Conservation (phyloP, 1,140 invertebrate species). For the Ylistrum balloti region DNA sequence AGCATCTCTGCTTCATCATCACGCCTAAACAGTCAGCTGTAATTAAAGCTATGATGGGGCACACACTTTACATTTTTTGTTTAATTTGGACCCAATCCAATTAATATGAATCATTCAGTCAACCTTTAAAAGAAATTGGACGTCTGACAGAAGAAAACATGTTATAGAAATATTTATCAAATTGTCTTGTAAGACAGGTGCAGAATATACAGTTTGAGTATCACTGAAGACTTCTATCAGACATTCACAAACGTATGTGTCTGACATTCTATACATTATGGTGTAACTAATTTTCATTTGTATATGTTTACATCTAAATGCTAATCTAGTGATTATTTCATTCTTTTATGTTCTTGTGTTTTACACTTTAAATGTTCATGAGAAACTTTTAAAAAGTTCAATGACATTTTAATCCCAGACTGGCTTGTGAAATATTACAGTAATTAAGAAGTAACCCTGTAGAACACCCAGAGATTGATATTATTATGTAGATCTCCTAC, state of each 20-base stretch:
- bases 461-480: no score
- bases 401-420: not conserved
- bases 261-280: not conserved
- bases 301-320: not conserved
- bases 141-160: not conserved
- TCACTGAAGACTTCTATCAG: not conserved
- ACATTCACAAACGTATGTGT: not conserved
- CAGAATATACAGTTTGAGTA: no score
- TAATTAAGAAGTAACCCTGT: not conserved
- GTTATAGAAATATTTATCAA: not conserved
- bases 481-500: no score
- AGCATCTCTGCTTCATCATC: not conserved
- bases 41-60: not conserved
- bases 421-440: not conserved
- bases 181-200: not conserved
- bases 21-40: not conserved
- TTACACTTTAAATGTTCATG: slow-evolving; percentile 5
- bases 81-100: not conserved
- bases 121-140: slow-evolving; percentile 35
- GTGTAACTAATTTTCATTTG: not conserved
- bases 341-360: not conserved
- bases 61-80: not conserved
- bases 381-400: not conserved
- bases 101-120: slow-evolving; percentile 18
- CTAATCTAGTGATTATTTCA: slow-evolving; percentile 1